Base-by-base conservation (phyloP, 2,113 vertebrate species). In the Plecturocebus donacophilus region DNA sequence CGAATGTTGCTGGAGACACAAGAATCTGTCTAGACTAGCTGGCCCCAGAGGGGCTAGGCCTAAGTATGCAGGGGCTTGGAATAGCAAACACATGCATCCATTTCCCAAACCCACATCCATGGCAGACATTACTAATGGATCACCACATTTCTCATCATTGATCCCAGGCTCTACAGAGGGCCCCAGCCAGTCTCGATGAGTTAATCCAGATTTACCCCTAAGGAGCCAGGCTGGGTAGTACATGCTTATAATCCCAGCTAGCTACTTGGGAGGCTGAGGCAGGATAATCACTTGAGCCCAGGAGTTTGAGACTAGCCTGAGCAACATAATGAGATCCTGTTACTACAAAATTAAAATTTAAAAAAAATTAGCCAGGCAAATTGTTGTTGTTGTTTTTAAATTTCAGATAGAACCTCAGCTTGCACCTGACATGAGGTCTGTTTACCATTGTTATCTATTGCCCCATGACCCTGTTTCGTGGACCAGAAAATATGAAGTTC, bases 121-220 rank as follows among this genome's bases (percentile, higher is more conserved):
- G 5, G 52, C 94, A 97, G 94, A 82, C 76, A 82, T 96, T 40
- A 42, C 61, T 86, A 64, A 40, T 40, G 32, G 71, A 86, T 56
- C 58, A 17, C 70, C 25, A 23, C 54, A 93, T 54, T 40, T 20
- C 76, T 95, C 61, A 68, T 95, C 77, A 30, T 16, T 13, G 71
- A 95, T 52, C 66, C 23, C 87, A 81, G 90, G 27, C 70, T 68
- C n/a, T 9, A 35, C 32, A 68, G 35, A 42, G 58, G 25, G 1
- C 38, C 8, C 35, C 45, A n/a, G 42, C 23, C 49, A 66, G 58
- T 79, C 66, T 87, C 56, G 40, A 64, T 87, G 42, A 95, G 38
- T 25, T 1, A 3, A 92, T 80, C 82, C 70, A 73, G 73, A 64
- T 27, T 40, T 13, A 25, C 11, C n/a, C 17, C 16, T 71, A 20